Evolutionary conservation across 2,888 invertebrate species (phyloP), one percentile per base, ranked within the genome.

Genomic region (Mythimna pallens): DNA sequence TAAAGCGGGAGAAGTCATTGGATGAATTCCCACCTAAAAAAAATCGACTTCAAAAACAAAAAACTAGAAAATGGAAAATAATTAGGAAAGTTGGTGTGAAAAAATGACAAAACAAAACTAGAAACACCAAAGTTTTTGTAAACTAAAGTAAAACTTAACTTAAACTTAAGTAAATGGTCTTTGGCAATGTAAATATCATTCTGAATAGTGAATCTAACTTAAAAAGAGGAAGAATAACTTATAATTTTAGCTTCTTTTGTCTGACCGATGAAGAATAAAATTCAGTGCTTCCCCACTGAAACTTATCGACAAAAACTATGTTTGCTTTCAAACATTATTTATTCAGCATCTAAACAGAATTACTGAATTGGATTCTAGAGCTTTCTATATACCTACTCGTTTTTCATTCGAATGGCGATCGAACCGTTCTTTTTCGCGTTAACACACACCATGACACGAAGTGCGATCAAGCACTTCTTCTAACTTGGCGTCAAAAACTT

Each of bases 281-380:
- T 36, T 70, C 22, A 12, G 17, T 50, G 50, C 55, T 36, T 47
- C 55, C 22, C 25, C 14, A 59, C 43, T 72, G 43, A 59, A 72
- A 73, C 14, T 54, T 47, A 61, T 74, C 74, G 74, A 80, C 40
- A 30, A 54, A 14, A 80, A 73, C 54, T 55, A 50, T 73, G 61
- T 78, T 61, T 22, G 20, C 36, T 80, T 71, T 74, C 30, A 6
- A 59, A 61, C 25, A 80, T 73, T 73, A 73, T 54, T 55, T 61
- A 80, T 80, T 61, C 36, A 61, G 36, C 54, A 54, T 47, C 30
- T 54, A 72, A 79, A 43, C 17, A 52, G 30, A 40, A 34, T 43
- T 17, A 52, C 10, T 43, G 25, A 54, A 72, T 54, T 30, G 17
- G 6, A 8, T 79, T 47, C 58, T 30, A 74, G 20, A 50, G 40